phyloP scores from a whole-genome alignment of 1,140 invertebrate genomes.

The Drosophila yakuba region DNA sequence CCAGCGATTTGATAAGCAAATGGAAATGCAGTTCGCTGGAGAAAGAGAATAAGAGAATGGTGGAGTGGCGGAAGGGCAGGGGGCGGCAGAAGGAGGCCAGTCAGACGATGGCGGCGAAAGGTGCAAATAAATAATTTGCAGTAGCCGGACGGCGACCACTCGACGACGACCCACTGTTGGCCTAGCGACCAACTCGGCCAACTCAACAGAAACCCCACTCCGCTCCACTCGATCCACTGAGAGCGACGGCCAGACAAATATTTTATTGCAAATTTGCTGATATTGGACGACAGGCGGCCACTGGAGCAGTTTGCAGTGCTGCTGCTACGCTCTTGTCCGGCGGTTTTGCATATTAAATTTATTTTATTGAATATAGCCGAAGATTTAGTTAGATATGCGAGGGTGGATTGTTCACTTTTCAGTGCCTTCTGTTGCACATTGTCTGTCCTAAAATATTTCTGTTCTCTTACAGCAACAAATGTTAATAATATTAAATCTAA shows the following conservation, averaged over 20 bases:
- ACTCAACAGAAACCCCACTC: slow-evolving; percentile 4
- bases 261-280: slow-evolving; percentile 82
- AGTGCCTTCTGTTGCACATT: no score
- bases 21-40: slow-evolving; percentile 59
- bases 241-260: slow-evolving; percentile 73
- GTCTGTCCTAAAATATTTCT: no score
- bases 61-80: neutral
- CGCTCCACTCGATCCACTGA: slow-evolving; percentile 22
- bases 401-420: slow-evolving; percentile 10
- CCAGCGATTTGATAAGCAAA: slow-evolving; percentile 76
- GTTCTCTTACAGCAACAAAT: no score
- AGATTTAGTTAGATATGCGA: slow-evolving; percentile 60
- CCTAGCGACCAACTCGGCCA: slow-evolving; percentile 15
- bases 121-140: slow-evolving; percentile 82
- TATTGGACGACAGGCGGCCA: slow-evolving; percentile 75
- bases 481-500: no score
- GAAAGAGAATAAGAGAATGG: neutral
- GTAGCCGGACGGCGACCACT: slow-evolving; percentile 57
- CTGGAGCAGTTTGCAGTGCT: slow-evolving; percentile 48
- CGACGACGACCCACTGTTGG: slow-evolving; percentile 65
- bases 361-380: slow-evolving; percentile 77
- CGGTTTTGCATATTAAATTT: slow-evolving; percentile 83
- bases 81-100: neutral
- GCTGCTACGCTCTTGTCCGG: slow-evolving; percentile 47
- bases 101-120: slow-evolving; percentile 63